These are phyloP conservation scores for Caerostris extrusa DNA, from an alignment of 1,140 invertebrate species.

Conservation along the genomic window DNA sequence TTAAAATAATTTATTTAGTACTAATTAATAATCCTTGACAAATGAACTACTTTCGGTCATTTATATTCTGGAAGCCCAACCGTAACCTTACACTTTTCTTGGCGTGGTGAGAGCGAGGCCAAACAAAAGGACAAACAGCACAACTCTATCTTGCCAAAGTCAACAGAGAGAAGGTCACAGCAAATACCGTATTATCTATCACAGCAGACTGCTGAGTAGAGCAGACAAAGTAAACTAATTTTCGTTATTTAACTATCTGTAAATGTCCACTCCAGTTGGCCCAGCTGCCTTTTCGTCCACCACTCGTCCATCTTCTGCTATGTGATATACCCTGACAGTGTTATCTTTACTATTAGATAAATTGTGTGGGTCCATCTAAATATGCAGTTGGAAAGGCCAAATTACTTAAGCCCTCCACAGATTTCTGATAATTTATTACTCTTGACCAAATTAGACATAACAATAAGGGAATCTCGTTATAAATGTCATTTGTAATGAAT, in stretches of 20 bases:
- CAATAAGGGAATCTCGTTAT: too few species aligned
- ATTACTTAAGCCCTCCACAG: too few species aligned
- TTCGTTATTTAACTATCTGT: constrained; percentile 17
- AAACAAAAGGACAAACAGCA: neutral
- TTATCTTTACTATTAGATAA: neutral
- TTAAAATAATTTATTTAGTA: too few species aligned
- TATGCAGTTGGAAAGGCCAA: neutral
- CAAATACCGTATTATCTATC: constrained; percentile 6
- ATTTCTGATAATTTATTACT: too few species aligned
- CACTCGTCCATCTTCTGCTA: too few species aligned
- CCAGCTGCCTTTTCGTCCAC: neutral
- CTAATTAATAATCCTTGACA: too few species aligned
- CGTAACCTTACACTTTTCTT: neutral
- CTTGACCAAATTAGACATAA: too few species aligned
- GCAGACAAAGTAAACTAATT: constrained; percentile 24
- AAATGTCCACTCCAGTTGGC: constrained; percentile 11
- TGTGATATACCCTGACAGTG: neutral
- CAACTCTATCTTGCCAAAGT: neutral
- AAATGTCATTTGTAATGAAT: too few species aligned
- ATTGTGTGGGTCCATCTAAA: neutral
- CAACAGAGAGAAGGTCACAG: neutral
- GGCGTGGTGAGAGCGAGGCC: neutral
- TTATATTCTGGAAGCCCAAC: neutral
- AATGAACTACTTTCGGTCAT: too few species aligned
- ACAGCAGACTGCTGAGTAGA: neutral